phyloP scores from a whole-genome alignment of 2,888 invertebrate genomes.

The Drosophila macrospina region DNA sequence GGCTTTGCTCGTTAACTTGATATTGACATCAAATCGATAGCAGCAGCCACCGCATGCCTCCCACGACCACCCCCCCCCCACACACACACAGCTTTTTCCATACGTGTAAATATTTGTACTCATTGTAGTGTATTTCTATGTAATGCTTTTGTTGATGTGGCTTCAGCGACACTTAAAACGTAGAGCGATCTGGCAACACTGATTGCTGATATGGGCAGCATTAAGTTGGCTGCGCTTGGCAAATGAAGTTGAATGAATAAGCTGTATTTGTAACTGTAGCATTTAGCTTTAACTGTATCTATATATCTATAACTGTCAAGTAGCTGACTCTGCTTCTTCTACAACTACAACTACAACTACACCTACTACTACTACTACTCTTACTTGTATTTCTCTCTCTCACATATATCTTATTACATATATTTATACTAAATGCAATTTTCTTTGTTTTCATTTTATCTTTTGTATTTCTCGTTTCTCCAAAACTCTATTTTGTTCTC shows the following conservation, averaged over 20 bases:
- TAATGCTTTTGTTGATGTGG: neutral
- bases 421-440: slow-evolving; percentile 14
- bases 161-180: neutral
- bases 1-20: slow-evolving; percentile 5
- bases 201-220: neutral
- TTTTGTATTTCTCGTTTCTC: slow-evolving; percentile 34
- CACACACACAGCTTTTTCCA: neutral
- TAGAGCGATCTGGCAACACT: slow-evolving; percentile 39
- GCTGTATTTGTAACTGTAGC: no score
- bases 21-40: slow-evolving; percentile 7
- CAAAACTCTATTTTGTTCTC: slow-evolving; percentile 28
- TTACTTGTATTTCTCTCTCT: neutral
- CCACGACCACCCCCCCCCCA: neutral
- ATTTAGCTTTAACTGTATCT: neutral
- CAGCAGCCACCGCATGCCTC: neutral
- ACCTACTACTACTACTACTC: no score
- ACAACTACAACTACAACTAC: no score
- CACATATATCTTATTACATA: neutral
- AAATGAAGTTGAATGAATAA: no score
- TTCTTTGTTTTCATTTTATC: slow-evolving; percentile 16
- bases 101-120: slow-evolving; percentile 3
- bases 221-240: slow-evolving; percentile 28
- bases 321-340: neutral
- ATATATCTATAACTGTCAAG: neutral
- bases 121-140: neutral